These are phyloP conservation scores for Pangasius sanitwongsei DNA, from an alignment of 2,797 vertebrate genomes.

Conservation along the genomic window DNA sequence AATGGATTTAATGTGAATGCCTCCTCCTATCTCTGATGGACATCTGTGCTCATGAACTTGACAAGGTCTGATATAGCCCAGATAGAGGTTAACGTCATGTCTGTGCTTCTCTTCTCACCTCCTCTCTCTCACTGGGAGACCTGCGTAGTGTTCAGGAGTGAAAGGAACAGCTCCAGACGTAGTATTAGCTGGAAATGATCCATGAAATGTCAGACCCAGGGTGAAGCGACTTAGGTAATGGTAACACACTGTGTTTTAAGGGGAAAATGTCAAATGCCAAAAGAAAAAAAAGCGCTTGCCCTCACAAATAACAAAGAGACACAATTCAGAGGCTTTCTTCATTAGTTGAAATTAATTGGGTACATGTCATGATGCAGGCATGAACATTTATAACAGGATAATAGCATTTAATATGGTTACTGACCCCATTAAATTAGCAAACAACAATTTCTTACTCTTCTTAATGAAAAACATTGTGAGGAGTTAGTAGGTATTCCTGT, in stretches of 20 bases:
- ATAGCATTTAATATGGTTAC: neutral
- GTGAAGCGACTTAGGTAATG: slow-evolving; percentile 18
- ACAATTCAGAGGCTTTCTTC: neutral
- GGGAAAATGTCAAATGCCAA: slow-evolving; percentile 10
- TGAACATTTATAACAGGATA: neutral
- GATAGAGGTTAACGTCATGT: slow-evolving; percentile 18
- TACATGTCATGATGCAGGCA: neutral
- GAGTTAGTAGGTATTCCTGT: neutral
- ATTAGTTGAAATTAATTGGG: neutral
- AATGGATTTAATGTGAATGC: slow-evolving; percentile 19
- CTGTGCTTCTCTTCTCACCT: slow-evolving; percentile 11
- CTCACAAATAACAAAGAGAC: neutral
- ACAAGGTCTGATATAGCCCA: slow-evolving; percentile 22
- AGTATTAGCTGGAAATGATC: slow-evolving; percentile 13
- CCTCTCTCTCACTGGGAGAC: slow-evolving; percentile 3
- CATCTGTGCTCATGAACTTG: slow-evolving; percentile 20
- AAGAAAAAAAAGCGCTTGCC: neutral
- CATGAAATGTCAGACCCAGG: slow-evolving; percentile 14
- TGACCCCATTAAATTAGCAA: neutral
- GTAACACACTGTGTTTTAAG: slow-evolving; percentile 23
- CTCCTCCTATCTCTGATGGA: slow-evolving; percentile 9
- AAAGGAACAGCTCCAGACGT: slow-evolving; percentile 1
- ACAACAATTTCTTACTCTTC: neutral
- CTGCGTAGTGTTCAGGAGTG: slow-evolving; percentile 14
- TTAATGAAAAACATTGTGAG: neutral